phyloP scores from a whole-genome alignment of 2,113 vertebrate species.

The Coturnix japonica region DNA sequence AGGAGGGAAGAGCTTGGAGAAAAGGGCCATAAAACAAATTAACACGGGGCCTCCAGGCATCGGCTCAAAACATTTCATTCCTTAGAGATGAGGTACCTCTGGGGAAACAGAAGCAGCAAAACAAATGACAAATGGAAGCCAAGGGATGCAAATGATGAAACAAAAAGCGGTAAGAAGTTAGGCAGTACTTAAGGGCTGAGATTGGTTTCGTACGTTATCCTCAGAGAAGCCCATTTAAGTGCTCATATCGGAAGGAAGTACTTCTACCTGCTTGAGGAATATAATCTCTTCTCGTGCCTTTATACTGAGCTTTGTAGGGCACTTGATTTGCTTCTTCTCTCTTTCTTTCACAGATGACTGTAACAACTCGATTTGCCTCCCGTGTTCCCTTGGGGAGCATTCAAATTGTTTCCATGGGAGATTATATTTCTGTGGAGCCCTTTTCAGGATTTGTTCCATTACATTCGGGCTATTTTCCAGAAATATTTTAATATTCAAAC shows the following conservation, averaged over 20 bases:
- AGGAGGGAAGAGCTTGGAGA: slow-evolving; percentile 9
- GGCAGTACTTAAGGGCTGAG: not conserved
- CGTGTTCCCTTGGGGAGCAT: not conserved
- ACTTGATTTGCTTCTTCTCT: too few species aligned
- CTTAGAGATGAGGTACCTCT: slow-evolving; percentile 43
- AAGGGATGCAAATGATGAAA: slow-evolving; percentile 26
- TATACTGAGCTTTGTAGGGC: not conserved
- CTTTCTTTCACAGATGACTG: accelerated
- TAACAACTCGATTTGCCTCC: not conserved
- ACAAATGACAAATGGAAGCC: slow-evolving; percentile 45
- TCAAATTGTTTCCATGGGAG: not conserved
- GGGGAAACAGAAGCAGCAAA: slow-evolving; percentile 35
- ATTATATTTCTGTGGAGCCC: not conserved
- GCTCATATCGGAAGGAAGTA: not conserved
- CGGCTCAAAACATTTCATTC: slow-evolving; percentile 39
- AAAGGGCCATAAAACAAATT: slow-evolving; percentile 40
- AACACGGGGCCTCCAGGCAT: slow-evolving; percentile 1
- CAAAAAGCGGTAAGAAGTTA: not conserved
- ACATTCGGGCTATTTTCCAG: not conserved
- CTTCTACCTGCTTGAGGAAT: not conserved
- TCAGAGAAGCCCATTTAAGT: not conserved
- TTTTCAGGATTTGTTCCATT: not conserved
- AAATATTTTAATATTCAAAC: not conserved
- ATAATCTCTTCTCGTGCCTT: not conserved
- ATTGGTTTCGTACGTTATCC: not conserved